phyloP scores from a whole-genome alignment of 2,888 invertebrate species.

The Tinea semifulvella region DNA sequence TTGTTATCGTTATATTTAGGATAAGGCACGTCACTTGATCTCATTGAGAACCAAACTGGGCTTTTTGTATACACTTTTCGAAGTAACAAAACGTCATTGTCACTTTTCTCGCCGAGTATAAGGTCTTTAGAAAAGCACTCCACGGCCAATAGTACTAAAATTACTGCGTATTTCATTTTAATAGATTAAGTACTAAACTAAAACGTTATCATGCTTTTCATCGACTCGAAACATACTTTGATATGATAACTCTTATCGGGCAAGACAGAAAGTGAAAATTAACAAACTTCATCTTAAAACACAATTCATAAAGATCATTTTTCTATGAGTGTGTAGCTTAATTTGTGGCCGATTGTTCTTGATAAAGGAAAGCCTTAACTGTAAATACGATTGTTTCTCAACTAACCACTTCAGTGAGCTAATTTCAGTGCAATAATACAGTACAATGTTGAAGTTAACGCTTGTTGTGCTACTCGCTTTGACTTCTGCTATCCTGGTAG shows the following conservation, averaged over 20 bases:
- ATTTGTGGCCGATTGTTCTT: no score
- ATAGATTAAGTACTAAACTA: neutral
- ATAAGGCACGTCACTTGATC: constrained; percentile 27
- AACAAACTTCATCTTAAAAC: no score
- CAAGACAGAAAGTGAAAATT: neutral
- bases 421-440: no score
- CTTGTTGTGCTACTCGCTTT: constrained; percentile 7
- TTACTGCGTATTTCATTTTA: neutral
- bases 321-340: no score
- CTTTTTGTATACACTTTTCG: constrained; percentile 26
- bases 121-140: constrained; percentile 18
- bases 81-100: constrained; percentile 24
- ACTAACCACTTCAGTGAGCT: no score
- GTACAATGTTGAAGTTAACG: constrained; percentile 3
- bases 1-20: constrained; percentile 28
- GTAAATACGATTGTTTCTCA: no score
- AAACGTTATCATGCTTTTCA: constrained; percentile 4
- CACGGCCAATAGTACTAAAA: no score
- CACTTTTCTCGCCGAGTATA: constrained; percentile 22
- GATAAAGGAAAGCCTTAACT: no score
- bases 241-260: neutral
- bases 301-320: no score
- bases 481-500: constrained; percentile 17
- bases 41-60: constrained; percentile 22
- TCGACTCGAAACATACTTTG: constrained; percentile 1